A percentile compares a stretch with the other conserved stretches of the same genome.
Conservation (phyloP, 2,113 vertebrate genomes). For the Tupaia chinensis region DNA sequence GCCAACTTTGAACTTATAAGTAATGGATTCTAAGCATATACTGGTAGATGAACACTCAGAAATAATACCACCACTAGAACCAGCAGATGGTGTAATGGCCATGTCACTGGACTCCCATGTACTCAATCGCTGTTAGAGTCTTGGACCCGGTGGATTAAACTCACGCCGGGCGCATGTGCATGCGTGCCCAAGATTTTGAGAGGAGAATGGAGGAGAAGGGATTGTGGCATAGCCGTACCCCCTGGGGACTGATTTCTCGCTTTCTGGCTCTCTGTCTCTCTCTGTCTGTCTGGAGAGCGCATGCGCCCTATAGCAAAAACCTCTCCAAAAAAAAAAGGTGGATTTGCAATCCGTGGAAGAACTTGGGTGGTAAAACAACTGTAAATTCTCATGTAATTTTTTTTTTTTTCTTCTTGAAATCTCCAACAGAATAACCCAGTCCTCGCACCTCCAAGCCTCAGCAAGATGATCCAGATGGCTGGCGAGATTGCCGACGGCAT, state of each 20-base stretch:
- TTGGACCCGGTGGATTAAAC: too few species aligned
- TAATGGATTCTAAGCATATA: not conserved
- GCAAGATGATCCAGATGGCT: slow-evolving; percentile 99
- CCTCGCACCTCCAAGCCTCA: slow-evolving; percentile 94
- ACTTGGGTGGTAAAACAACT: not conserved
- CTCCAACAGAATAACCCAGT: slow-evolving; percentile 90
- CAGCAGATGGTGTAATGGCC: too few species aligned
- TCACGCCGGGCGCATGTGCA: too few species aligned
- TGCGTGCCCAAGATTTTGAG: too few species aligned
- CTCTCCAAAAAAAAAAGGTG: not conserved
- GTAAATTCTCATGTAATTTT: not conserved
- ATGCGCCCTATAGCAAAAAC: too few species aligned
- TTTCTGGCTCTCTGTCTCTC: too few species aligned
- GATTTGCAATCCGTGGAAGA: not conserved
- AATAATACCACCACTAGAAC: not conserved
- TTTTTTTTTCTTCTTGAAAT: not conserved
- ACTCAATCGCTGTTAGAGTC: too few species aligned
- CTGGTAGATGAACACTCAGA: not conserved
- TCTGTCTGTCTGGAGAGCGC: too few species aligned
- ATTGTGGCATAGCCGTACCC: too few species aligned
- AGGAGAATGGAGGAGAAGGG: too few species aligned
- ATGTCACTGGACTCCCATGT: too few species aligned
- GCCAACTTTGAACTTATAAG: not conserved
- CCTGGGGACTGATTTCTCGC: too few species aligned
- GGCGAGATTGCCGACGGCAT: slow-evolving; percentile 99